Base-by-base conservation (phyloP, 2,888 invertebrate species). In the Melikaiella ostensackeni region DNA sequence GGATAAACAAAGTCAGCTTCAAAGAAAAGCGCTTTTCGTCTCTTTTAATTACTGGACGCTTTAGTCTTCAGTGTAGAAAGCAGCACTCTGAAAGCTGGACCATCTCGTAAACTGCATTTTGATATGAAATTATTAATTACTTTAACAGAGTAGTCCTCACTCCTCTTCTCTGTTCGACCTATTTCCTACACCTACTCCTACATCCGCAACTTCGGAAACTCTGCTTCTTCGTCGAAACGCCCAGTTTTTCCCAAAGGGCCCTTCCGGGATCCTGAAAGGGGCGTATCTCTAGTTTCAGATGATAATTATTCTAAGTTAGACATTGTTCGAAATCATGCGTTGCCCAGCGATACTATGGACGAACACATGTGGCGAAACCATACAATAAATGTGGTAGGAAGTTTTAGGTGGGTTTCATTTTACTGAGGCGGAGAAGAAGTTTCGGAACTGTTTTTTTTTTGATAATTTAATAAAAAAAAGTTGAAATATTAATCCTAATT, bases 51-150 rank as follows among this genome's bases (percentile, higher is more conserved):
- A 70, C 70, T 70, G n/a, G 30, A n/a, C 30, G 30, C n/a, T 50
- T n/a, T 70, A 70, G 50, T 24, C 21, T 55, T 55, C 24, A 27
- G 24, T 27, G 4, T 38, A 27, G 46, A 55, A 59, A 59, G 59
- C 24, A 27, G 46, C 50, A 46, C 50, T 30, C 50, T 50, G 50
- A 50, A 50, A n/a, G 46, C 30, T 50, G 27, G 50, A 70, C 70
- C 70, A 50, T 50, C 50, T 33, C 50, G 70, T 70, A 70, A 70
- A 70, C 70, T 70, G 70, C 46, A 70, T 50, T 70, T 70, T 70
- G 55, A 55, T 70, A 70, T 50, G 50, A 70, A 70, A 46, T 70
- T 70, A 70, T 70, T 70, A 70, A 70, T 70, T 70, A 50, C 70
- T 70, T 70, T 21, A 70, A 21, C 50, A 70, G 70, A 70, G 30